Percentiles rank a stretch among this genome's conserved stretches.
These are phyloP conservation scores for Phania funesta DNA, from an alignment of 2,888 invertebrate species.

Conservation along the genomic window DNA sequence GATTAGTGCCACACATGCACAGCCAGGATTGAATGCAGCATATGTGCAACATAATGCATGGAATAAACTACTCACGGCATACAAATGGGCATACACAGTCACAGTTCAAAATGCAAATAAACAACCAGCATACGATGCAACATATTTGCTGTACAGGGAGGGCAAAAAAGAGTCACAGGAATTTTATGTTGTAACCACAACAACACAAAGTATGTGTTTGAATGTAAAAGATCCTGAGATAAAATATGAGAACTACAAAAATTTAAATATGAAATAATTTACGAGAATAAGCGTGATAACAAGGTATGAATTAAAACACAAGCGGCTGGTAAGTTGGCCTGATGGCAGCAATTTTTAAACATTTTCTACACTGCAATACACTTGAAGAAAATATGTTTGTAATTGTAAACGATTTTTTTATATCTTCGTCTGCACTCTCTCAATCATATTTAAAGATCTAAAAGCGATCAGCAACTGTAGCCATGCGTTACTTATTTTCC, in stretches of 20 bases:
- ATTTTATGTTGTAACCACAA: slow-evolving; percentile 10
- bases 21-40: background rate
- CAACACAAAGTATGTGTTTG: background rate
- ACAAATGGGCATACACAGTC: background rate
- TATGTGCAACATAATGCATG: background rate
- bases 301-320: slow-evolving; percentile 36
- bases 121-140: background rate
- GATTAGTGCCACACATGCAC: slow-evolving; percentile 12
- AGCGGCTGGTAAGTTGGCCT: slow-evolving; percentile 2
- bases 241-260: slow-evolving; percentile 48
- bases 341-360: background rate
- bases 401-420: too few species aligned
- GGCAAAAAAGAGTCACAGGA: background rate
- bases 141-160: background rate
- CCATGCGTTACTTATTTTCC: background rate
- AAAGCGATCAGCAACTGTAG: too few species aligned
- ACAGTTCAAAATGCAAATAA: too few species aligned
- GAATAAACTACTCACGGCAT: background rate
- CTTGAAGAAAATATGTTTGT: background rate
- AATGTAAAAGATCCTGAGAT: slow-evolving; percentile 48
- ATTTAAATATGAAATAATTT: slow-evolving; percentile 55
- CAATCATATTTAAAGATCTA: too few species aligned
- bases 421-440: too few species aligned
- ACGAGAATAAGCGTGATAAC: slow-evolving; percentile 64
- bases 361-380: slow-evolving; percentile 1